Conservation (phyloP, 2,888 invertebrate genomes). For the Amiota mariae region DNA sequence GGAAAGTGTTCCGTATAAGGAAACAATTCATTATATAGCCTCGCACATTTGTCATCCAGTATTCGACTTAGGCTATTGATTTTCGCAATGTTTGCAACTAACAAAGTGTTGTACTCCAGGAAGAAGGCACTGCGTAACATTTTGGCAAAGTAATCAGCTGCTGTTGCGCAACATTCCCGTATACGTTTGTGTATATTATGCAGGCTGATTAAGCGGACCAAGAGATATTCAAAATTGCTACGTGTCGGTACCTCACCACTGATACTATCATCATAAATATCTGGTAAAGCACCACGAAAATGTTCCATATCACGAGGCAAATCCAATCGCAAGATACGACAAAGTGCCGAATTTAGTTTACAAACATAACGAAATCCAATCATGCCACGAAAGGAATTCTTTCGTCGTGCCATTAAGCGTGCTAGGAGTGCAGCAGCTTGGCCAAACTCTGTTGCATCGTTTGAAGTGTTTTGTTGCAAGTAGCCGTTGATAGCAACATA, state of each 20-base stretch:
- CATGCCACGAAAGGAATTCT: conserved; percentile 69
- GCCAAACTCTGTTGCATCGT: conserved; percentile 53
- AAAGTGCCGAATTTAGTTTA: conserved; percentile 68
- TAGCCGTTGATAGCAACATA: conserved; percentile 51
- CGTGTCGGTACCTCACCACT: conserved; percentile 61
- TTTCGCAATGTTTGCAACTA: conserved; percentile 66
- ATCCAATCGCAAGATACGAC: conserved; percentile 66
- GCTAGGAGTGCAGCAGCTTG: conserved; percentile 68
- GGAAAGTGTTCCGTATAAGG: conserved; percentile 59
- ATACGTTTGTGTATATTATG: conserved; percentile 64
- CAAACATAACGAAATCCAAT: conserved; percentile 66
- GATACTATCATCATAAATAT: conserved; percentile 50
- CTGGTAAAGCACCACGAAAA: conserved; percentile 64
- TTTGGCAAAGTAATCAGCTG: conserved; percentile 62
- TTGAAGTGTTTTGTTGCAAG: conserved; percentile 44
- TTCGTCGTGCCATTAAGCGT: conserved; percentile 69
- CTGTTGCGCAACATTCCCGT: conserved; percentile 58
- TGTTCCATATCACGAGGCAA: conserved; percentile 59
- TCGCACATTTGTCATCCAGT: conserved; percentile 53
- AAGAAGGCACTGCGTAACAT: conserved; percentile 65
- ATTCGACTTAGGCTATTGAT: conserved; percentile 55
- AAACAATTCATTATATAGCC: conserved; percentile 56
- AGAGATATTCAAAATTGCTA: conserved; percentile 62
- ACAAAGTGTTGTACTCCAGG: conserved; percentile 64
- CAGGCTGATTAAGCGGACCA: conserved; percentile 60